phyloP scores from a whole-genome alignment of 2,888 invertebrate genomes.

The Prosapia bicincta region DNA sequence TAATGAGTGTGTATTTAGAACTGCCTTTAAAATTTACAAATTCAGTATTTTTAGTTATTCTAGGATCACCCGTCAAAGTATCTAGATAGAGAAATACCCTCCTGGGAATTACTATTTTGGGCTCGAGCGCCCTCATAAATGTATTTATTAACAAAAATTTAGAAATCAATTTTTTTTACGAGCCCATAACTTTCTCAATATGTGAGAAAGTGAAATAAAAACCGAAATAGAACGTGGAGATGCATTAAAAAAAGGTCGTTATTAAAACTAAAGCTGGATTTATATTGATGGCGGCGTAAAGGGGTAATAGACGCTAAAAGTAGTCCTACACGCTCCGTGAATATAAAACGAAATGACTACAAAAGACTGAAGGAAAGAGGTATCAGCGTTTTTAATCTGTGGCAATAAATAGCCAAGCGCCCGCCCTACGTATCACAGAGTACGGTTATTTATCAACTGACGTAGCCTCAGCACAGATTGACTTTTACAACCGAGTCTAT shows the following conservation, averaged over 20 bases:
- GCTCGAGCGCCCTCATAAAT: no score
- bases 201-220: not conserved
- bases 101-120: no score
- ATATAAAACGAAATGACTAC: not conserved
- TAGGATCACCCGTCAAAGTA: no score
- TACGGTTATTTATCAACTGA: not conserved
- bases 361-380: not conserved
- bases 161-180: no score
- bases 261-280: not conserved
- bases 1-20: no score
- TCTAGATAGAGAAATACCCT: no score
- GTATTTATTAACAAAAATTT: no score
- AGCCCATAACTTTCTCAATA: no score
- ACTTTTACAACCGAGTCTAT: not conserved
- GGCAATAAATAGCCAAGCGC: not conserved
- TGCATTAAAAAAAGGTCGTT: not conserved
- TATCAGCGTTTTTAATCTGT: not conserved
- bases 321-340: not conserved
- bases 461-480: not conserved
- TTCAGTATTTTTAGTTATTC: no score
- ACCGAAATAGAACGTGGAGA: not conserved
- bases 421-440: not conserved
- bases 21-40: no score
- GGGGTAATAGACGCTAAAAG: not conserved
- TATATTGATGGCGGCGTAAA: not conserved